A percentile compares a stretch with the other conserved stretches of the same genome.
Evolutionary conservation across 2,888 invertebrate species (phyloP).

Genomic region (Ormyrus thymus): DNA sequence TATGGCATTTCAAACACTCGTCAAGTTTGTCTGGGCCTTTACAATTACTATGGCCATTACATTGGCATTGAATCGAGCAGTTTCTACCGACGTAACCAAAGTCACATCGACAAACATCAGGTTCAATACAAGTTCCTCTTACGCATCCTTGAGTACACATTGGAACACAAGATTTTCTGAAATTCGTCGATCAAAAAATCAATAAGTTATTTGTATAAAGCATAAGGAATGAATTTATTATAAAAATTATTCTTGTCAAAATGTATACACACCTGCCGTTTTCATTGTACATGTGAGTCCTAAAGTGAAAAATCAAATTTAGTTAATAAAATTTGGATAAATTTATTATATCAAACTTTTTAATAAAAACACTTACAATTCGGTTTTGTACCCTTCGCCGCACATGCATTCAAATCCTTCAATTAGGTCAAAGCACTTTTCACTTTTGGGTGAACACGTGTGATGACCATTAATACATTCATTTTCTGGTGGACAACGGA

Average conservation of each 20-base stretch:
- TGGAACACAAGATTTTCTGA: constrained; percentile 80
- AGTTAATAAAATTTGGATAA: not conserved
- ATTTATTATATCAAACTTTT: not conserved
- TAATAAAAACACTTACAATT: constrained; percentile 68
- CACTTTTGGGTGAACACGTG: constrained; percentile 89
- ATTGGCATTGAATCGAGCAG: constrained; percentile 95
- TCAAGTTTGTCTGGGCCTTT: constrained; percentile 89
- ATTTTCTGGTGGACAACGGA: constrained; percentile 93
- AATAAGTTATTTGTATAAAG: no score
- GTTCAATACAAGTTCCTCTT: constrained; percentile 88
- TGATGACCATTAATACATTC: constrained; percentile 95
- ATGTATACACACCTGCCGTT: constrained; percentile 63
- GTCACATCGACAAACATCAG: constrained; percentile 90
- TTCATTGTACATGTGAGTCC: constrained; percentile 66
- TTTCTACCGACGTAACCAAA: constrained; percentile 97
- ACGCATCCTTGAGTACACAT: constrained; percentile 91
- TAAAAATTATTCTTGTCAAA: not conserved
- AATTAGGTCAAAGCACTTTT: constrained; percentile 89
- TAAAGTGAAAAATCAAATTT: constrained; percentile 55
- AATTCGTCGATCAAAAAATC: constrained; percentile 33
- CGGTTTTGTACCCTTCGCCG: constrained; percentile 82
- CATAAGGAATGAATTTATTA: no score
- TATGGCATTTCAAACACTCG: constrained; percentile 88
- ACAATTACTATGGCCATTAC: constrained; percentile 96
- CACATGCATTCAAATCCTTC: constrained; percentile 91